Conservation (phyloP, 2,113 vertebrate genomes). For the Grus americana region DNA sequence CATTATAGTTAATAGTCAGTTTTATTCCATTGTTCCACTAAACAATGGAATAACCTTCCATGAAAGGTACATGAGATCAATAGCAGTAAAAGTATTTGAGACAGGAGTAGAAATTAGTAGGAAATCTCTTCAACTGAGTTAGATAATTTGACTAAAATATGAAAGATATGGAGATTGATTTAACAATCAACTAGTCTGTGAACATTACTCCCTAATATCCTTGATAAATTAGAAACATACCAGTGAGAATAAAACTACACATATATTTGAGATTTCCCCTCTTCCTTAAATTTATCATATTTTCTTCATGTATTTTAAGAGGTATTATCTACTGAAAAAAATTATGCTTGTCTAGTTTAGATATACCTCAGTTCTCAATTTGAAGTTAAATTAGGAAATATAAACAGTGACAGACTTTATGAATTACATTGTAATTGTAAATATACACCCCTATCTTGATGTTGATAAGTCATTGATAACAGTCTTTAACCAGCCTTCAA, state of each 20-base stretch:
- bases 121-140: neutral
- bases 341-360: slow-evolving; percentile 44
- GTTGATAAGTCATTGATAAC: slow-evolving; percentile 54
- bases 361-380: slow-evolving; percentile 19
- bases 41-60: neutral
- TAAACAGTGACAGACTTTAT: neutral
- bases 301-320: neutral
- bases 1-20: neutral
- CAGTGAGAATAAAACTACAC: neutral
- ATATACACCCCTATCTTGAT: slow-evolving; percentile 32
- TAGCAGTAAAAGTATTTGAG: neutral
- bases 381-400: slow-evolving; percentile 30
- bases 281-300: neutral
- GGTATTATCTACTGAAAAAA: slow-evolving; percentile 9
- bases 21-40: neutral
- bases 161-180: neutral
- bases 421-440: slow-evolving; percentile 58
- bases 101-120: neutral
- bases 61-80: neutral
- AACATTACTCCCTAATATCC: neutral
- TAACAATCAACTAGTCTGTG: neutral
- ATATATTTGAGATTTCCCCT: neutral
- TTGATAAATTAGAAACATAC: neutral
- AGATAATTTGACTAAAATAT: neutral
- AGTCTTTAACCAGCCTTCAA: slow-evolving; percentile 51